phyloP scores from a whole-genome alignment of 2,113 vertebrate species.

The Peromyscus maniculatus region DNA sequence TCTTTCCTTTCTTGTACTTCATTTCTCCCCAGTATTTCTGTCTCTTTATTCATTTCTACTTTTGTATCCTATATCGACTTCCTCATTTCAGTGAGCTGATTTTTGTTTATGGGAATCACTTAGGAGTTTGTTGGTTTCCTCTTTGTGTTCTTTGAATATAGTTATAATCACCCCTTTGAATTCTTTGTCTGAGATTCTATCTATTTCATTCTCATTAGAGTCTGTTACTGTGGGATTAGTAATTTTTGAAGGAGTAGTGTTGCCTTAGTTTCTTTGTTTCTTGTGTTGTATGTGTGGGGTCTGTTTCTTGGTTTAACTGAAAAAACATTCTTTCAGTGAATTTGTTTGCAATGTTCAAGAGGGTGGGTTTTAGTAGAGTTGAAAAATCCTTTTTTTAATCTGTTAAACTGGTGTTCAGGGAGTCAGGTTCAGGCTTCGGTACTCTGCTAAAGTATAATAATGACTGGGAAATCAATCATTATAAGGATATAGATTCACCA shows the following conservation, averaged over 20 bases:
- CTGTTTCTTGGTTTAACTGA: neutral
- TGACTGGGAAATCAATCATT: neutral
- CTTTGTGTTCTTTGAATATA: neutral
- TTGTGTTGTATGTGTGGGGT: neutral
- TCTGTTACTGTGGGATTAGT: neutral
- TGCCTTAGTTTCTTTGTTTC: neutral
- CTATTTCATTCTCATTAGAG: neutral
- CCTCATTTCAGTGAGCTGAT: neutral
- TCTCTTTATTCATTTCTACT: neutral
- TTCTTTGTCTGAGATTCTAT: neutral
- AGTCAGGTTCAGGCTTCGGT: neutral
- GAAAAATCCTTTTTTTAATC: neutral
- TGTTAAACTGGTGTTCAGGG: neutral
- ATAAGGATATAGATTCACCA: neutral
- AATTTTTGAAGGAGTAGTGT: neutral
- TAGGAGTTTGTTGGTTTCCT: neutral
- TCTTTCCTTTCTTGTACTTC: neutral
- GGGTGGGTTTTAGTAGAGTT: neutral
- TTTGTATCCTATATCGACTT: neutral
- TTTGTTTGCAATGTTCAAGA: neutral
- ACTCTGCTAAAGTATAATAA: neutral
- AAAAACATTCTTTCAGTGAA: neutral
- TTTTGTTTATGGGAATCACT: neutral
- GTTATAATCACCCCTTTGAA: neutral
- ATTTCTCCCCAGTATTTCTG: neutral